Evolutionary conservation across 2,888 invertebrate species (phyloP).

Genomic region (Nipponacmea schrenckii): DNA sequence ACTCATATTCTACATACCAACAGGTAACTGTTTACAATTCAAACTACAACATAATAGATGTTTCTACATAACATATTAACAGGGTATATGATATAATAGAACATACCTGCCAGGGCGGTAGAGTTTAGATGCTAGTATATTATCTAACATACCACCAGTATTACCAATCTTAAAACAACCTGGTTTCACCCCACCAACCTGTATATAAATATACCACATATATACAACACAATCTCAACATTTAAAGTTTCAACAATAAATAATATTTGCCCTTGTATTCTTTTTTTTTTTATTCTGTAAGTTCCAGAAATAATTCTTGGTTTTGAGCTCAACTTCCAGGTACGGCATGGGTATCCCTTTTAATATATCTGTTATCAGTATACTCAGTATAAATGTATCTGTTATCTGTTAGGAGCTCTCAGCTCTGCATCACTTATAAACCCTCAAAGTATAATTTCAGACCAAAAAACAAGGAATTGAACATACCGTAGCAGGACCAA

Average conservation of each 20-base stretch:
- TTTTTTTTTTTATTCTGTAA: not conserved
- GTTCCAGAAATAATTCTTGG: too few species aligned
- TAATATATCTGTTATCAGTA: not conserved
- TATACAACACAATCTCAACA: not conserved
- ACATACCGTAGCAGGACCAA: constrained; percentile 82
- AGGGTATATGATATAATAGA: too few species aligned
- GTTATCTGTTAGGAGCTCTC: not conserved
- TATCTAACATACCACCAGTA: constrained; percentile 99
- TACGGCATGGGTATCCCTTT: too few species aligned
- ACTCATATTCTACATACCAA: too few species aligned
- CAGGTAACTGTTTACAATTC: too few species aligned
- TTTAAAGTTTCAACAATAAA: not conserved
- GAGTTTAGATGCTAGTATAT: constrained; percentile 95
- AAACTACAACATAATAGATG: too few species aligned
- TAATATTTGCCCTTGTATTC: not conserved
- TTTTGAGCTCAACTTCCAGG: too few species aligned
- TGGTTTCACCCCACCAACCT: constrained; percentile 94
- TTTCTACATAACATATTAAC: too few species aligned
- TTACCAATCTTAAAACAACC: constrained; percentile 99
- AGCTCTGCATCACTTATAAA: too few species aligned
- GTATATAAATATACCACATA: constrained; percentile 13
- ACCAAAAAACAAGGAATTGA: not conserved
- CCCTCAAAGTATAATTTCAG: too few species aligned
- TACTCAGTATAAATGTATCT: not conserved
- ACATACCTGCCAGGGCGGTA: constrained; percentile 85